phyloP scores from a whole-genome alignment of 2,113 vertebrate species.

The Nycticorax nycticorax region DNA sequence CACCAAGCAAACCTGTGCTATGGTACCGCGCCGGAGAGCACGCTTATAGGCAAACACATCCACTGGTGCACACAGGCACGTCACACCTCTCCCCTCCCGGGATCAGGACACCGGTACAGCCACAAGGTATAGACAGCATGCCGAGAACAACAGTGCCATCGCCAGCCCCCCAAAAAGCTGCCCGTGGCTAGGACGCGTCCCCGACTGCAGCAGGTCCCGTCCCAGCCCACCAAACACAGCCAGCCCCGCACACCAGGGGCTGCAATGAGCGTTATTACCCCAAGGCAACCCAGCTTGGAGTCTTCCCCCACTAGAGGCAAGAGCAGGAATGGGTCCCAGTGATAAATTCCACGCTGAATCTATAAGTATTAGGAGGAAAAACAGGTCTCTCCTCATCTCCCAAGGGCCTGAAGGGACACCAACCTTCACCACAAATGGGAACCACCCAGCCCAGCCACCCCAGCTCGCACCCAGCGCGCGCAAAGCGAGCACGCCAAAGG shows the following conservation, averaged over 20 bases:
- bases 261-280: not conserved
- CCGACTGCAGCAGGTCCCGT: not conserved
- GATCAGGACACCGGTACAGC: not conserved
- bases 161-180: too few relatives aligned
- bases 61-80: not conserved
- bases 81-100: not conserved
- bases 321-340: not conserved
- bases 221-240: not conserved
- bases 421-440: not conserved
- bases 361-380: not conserved
- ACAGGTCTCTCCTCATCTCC: not conserved
- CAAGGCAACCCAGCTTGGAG: accelerated
- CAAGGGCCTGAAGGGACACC: not conserved
- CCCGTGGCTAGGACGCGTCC: not conserved
- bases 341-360: not conserved
- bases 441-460: not conserved
- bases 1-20: not conserved
- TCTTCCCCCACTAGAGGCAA: not conserved
- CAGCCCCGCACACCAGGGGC: not conserved
- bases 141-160: not conserved
- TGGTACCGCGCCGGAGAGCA: not conserved
- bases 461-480: accelerated
- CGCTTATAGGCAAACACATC: not conserved
- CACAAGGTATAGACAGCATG: too few relatives aligned
- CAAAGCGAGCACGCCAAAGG: accelerated